Evolutionary conservation across 2,888 invertebrate species (phyloP).

Genomic region (Acanthosepion lycidas): DNA sequence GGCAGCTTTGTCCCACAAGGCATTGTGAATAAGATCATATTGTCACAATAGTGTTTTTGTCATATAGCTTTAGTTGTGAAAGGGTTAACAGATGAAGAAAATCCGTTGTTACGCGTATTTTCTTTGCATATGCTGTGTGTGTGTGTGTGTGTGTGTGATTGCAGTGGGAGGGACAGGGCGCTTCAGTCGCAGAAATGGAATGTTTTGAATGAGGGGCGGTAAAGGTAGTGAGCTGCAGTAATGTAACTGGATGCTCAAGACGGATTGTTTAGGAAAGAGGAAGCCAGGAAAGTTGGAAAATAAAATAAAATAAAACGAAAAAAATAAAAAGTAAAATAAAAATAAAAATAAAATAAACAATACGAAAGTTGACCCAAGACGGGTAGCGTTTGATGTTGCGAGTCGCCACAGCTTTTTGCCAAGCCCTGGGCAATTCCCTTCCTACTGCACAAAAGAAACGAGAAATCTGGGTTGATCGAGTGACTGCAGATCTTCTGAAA

Average conservation of each 20-base stretch:
- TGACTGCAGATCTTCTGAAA: neutral
- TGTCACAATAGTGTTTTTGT: too few relatives aligned
- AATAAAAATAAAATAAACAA: neutral
- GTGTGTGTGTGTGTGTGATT: neutral
- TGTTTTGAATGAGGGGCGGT: neutral
- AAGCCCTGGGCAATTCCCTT: neutral
- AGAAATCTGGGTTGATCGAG: neutral
- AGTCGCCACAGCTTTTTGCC: constrained; percentile 16
- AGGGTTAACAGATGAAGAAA: too few relatives aligned
- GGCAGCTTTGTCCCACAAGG: too few relatives aligned
- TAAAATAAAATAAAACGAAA: neutral
- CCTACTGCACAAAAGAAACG: neutral
- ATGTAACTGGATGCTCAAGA: neutral
- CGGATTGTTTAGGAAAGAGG: neutral
- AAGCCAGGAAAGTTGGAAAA: neutral
- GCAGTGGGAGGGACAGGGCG: neutral
- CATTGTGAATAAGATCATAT: too few relatives aligned
- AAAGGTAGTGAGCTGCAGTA: neutral
- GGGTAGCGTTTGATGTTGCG: neutral
- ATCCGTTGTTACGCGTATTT: too few relatives aligned
- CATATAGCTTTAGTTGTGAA: too few relatives aligned
- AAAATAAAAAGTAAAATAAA: neutral
- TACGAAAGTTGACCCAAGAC: neutral
- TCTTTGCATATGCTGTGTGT: neutral
- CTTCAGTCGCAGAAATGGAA: neutral